Evolutionary conservation across 2,113 vertebrate species (phyloP), one percentile per base, ranked within the genome.

Genomic region (Aspidoscelis tigris): DNA sequence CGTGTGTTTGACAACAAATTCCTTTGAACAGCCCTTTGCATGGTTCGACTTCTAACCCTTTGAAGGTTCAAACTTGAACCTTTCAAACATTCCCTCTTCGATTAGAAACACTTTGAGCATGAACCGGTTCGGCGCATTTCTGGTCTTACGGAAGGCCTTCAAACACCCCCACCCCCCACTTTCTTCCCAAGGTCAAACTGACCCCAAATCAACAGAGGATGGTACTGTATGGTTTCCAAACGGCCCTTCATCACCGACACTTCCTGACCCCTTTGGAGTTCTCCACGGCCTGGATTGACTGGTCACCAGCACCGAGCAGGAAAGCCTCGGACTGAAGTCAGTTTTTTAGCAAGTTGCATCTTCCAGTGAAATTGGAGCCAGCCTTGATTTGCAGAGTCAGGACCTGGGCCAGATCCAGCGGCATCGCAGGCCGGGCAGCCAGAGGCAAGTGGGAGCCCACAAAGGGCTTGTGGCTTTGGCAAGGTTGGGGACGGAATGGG

Each of bases 331-430:
- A 20, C 47, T 33, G 33, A 33, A 33, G 22, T 44, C 72, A 26
- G 53, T 73, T 65, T 26, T 10, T 53, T 61, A 53, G 55, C 68
- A 16, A 33, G 75, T 68, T 71, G 79, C 80, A 47, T 50, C 53
- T 71, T 44, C 20, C 22, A 82, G 85, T 18, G 72, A 76, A 86
- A 81, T 69, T 68, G 22, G 64, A 80, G 47, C 4, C n/a, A 2
- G 39, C 7, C n/a, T 69, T 10, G 11, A 71, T 64, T 24, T 72
- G 83, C 76, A 78, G 24, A 81, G 72, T n/a, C 84, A 76, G 53
- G 9, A 41, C 14, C 41, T 3, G 10, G 68, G 12, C n/a, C 1
- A 7, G 53, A 61, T 72, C 41, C 76, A 64, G 53, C 12, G 9
- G n/a, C 66, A 71, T 2, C 2, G 55, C 55, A 12, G 21, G 47